Evolutionary conservation across 2,797 vertebrate species (phyloP).

Genomic region (Threskiornis aethiopicus): DNA sequence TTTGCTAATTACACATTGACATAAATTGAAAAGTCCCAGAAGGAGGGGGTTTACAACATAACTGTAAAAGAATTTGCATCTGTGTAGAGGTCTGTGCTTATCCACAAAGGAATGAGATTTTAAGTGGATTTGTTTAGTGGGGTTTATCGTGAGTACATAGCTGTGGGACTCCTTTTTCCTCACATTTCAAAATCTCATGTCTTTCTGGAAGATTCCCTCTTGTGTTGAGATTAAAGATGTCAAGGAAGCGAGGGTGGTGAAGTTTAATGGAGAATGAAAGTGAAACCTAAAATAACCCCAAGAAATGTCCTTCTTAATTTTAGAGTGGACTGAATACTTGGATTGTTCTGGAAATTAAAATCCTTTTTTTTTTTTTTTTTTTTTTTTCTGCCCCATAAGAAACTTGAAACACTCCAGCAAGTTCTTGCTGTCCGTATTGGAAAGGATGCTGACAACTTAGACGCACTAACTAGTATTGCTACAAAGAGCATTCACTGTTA

Average conservation of each 20-base stretch:
- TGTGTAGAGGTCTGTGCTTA: conserved; percentile 56
- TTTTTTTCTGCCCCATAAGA: not conserved
- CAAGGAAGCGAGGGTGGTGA: not conserved
- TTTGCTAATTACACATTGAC: conserved; percentile 61
- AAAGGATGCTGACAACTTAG: not conserved
- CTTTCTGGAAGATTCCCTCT: conserved; percentile 58
- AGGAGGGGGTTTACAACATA: conserved; percentile 31
- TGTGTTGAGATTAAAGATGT: not conserved
- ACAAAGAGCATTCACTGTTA: not conserved
- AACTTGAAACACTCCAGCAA: not conserved
- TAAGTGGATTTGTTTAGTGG: conserved; percentile 64
- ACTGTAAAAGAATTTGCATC: conserved; percentile 65
- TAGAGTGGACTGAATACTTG: not conserved
- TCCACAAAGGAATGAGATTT: conserved; percentile 60
- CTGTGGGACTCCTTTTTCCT: not conserved
- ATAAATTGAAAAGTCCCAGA: conserved; percentile 54
- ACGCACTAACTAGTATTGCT: not conserved
- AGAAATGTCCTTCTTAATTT: not conserved
- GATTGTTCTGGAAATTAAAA: not conserved
- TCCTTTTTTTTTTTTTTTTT: not conserved
- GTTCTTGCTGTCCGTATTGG: not conserved
- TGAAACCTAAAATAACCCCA: not conserved
- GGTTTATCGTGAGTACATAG: not conserved
- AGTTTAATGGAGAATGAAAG: not conserved
- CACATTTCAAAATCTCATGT: not conserved